Evolutionary conservation across 2,113 vertebrate genomes (phyloP), one percentile per base, ranked within the genome.

Genomic region (Dicerorhinus sumatrensis): DNA sequence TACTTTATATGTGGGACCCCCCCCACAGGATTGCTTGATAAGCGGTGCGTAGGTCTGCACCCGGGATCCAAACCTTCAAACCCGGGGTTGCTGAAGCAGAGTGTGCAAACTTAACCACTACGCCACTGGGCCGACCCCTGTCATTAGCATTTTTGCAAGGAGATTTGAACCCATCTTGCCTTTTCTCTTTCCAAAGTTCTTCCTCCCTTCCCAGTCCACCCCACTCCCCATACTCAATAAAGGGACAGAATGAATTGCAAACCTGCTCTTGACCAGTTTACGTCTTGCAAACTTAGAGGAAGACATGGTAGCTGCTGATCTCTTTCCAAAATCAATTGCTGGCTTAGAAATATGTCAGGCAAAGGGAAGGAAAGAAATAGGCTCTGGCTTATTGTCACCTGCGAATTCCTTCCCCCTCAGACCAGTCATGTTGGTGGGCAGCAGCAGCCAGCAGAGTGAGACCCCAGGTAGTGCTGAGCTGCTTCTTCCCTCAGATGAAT

Each of bases 311-410:
- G 31, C 48, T 62, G 0, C 23, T 81, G 11, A 65, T 77, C 0
- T 89, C 51, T 60, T 90, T 88, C 87, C 51, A 92, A 79, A 94
- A 81, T 97, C 36, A 88, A 51, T 36, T 65, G 14, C 33, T 90
- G 73, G n/a, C 27, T 95, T 84, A 54, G 54, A 96, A 90, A 72
- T 72, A 93, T 2, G 1, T 84, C 80, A 94, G 60, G 33, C 46
- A 79, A 89, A 81, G 63, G 23, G 23, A 56, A 85, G 83, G 60
- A 79, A 89, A 92, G 77, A 36, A 27, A n/a, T 3, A 77, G 7
- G 25, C 9, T 31, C 56, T 90, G 18, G 9, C 20, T 94, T 94
- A 39, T 81, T 65, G 9, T 42, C 76, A 87, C 63, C 8, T 79
- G 23, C n/a, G 42, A 27, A 7, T 81, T 94, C n/a, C 11, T 80